Evolutionary conservation across 2,888 invertebrate genomes (phyloP), one percentile per base, ranked within the genome.

Genomic region (Drosophila niveifrons): DNA sequence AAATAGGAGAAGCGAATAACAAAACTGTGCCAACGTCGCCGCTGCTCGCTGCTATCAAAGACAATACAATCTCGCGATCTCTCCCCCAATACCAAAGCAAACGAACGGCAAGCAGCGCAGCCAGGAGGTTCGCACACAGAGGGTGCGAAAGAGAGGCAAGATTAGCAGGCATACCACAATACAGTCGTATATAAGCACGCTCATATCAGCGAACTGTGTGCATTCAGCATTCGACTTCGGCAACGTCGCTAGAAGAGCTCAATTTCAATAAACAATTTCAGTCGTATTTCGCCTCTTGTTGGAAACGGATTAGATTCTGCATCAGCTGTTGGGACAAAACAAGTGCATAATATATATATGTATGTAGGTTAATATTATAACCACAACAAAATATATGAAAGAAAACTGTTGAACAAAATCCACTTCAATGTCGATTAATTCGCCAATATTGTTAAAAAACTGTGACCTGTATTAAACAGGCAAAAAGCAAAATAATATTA

Each of bases 401-500:
- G 8, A n/a, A 50, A 34, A 57, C 47, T 47, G 57, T 63, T 50
- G 28, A 66, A 64, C 10, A 57, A 84, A 83, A 80, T 80, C 59
- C 72, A 81, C 88, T 90, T 91, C 90, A 82, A 91, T 91, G 90
- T 91, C 91, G 89, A 90, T 89, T 84, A 91, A 91, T 85, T 90
- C 90, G 88, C 91, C 90, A 79, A 89, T 90, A 90, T 78, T 73
- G 75, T 82, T 81, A 67, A 78, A 79, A 86, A 90, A 90, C 89
- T 89, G 86, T 74, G 90, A 90, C 90, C 91, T 91, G 91, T 78
- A 85, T 80, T 91, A 81, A 90, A 75, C 90, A 91, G 90, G 90
- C 81, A 84, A 88, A 82, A 86, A 11, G 15, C 48, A 46, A 52
- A 43, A 52, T 63, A 44, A 55, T 48, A 23, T 6, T 23, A 28